phyloP scores from a whole-genome alignment of 2,888 invertebrate genomes.

The Andrena camellia region DNA sequence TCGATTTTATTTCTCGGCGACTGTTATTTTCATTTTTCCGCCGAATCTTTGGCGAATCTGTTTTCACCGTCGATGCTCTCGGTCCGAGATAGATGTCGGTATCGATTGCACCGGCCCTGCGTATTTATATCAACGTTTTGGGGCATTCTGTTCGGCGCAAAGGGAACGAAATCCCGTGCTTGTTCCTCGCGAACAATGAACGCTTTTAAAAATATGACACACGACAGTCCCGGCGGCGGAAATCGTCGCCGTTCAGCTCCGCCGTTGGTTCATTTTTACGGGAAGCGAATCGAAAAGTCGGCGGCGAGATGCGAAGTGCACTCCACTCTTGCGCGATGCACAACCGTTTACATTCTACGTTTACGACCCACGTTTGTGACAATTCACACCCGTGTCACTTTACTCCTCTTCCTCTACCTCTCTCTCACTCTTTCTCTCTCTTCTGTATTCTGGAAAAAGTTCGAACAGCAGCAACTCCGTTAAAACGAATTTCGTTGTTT shows the following conservation, averaged over 20 bases:
- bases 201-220: constrained; percentile 28
- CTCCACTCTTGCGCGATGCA: constrained; percentile 23
- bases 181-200: constrained; percentile 15
- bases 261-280: constrained; percentile 38
- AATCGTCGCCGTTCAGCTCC: constrained; percentile 17
- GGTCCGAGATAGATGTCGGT: background rate
- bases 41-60: background rate
- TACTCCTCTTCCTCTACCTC: background rate
- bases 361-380: constrained; percentile 46
- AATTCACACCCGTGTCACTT: constrained; percentile 42
- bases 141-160: background rate
- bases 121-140: background rate
- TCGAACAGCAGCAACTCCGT: constrained; percentile 29
- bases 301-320: constrained; percentile 9
- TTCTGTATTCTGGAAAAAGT: constrained; percentile 25
- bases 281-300: constrained; percentile 57
- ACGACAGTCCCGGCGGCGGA: background rate
- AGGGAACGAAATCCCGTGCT: background rate
- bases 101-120: constrained; percentile 5
- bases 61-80: background rate
- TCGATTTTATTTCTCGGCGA: constrained; percentile 22
- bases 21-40: constrained; percentile 32
- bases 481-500: constrained; percentile 50
- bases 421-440: too few relatives aligned
- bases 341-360: constrained; percentile 42